Conservation (phyloP, 2,113 vertebrate genomes). For the Sinosuthora webbiana region DNA sequence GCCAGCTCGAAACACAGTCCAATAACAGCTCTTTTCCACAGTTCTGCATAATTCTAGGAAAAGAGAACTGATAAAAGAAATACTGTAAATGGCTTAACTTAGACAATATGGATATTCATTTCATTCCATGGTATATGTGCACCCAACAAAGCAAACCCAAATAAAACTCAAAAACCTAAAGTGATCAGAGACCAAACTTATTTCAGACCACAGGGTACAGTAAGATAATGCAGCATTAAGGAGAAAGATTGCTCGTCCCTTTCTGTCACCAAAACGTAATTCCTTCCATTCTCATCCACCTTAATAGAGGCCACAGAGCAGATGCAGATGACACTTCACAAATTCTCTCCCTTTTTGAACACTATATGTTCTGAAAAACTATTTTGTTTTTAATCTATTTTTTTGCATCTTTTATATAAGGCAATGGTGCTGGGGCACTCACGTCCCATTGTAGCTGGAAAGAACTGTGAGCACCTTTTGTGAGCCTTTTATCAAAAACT, state of each 20-base stretch:
- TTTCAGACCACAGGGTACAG: background rate
- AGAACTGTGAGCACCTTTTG: background rate
- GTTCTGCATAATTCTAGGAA: background rate
- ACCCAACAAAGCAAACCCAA: background rate
- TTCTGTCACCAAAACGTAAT: conserved; percentile 29
- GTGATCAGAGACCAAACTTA: background rate
- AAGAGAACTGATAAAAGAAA: background rate
- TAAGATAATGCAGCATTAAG: background rate
- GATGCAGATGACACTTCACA: background rate
- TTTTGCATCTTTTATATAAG: background rate
- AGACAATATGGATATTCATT: background rate
- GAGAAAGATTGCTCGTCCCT: background rate
- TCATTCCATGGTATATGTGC: background rate
- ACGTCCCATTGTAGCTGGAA: background rate
- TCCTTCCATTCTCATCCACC: conserved; percentile 20
- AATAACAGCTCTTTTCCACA: background rate
- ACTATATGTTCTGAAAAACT: background rate
- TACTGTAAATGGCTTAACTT: conserved; percentile 10
- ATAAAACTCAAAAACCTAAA: background rate
- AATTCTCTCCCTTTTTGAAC: background rate
- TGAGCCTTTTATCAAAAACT: background rate
- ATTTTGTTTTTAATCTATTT: background rate
- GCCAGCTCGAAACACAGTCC: background rate
- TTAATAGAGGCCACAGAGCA: conserved; percentile 21
- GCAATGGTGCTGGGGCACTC: background rate